Evolutionary conservation across 1,140 invertebrate genomes (phyloP).

Genomic region (Anthonomus grandis): DNA sequence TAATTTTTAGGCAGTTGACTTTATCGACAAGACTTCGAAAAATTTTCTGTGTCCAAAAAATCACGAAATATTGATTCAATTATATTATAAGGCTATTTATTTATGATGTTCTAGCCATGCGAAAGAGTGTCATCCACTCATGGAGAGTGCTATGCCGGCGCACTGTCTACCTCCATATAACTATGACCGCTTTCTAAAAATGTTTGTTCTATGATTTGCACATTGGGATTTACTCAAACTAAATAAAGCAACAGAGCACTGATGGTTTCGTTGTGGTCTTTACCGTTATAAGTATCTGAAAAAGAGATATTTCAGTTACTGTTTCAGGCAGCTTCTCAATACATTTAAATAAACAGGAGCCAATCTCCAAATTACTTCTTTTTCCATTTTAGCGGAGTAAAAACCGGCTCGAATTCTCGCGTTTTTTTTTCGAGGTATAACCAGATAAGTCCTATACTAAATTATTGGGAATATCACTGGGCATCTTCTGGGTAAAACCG

Average conservation of each 20-base stretch:
- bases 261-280: slow-evolving; percentile 5
- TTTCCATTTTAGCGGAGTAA: no score
- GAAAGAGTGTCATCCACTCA: slow-evolving; percentile 13
- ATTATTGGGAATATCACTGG: no score
- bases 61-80: slow-evolving; percentile 13
- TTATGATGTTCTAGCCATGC: slow-evolving; percentile 7
- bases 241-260: slow-evolving; percentile 4
- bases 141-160: slow-evolving; percentile 10
- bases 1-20: slow-evolving; percentile 16
- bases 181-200: slow-evolving; percentile 1
- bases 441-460: no score
- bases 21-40: slow-evolving; percentile 4
- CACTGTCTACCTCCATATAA: slow-evolving; percentile 2
- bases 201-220: slow-evolving; percentile 7
- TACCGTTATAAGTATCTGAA: not conserved
- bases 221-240: not conserved
- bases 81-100: slow-evolving; percentile 5
- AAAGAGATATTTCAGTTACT: not conserved
- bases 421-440: no score
- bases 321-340: not conserved
- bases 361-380: no score
- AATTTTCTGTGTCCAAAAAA: not conserved
- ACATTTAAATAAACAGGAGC: no score
- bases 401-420: no score
- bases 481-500: no score